Conservation (phyloP, 2,113 vertebrate species). For the Apistogramma diplotaenia region DNA sequence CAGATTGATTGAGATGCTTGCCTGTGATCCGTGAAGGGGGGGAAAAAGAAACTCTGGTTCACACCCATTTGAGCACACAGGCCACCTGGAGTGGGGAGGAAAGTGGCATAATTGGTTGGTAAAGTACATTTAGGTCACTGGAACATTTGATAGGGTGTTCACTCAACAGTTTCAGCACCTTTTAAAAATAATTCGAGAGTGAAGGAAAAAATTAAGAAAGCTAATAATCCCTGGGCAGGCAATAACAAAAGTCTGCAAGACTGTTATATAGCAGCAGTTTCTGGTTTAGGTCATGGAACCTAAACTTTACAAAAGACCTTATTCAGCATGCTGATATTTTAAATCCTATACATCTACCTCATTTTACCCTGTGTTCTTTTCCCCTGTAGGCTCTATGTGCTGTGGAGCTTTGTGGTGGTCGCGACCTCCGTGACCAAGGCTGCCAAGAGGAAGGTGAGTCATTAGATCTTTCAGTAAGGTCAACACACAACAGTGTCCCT, state of each 20-base stretch:
- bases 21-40: slow-evolving; percentile 28
- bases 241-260: slow-evolving; percentile 33
- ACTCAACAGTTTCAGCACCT: background rate
- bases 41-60: slow-evolving; percentile 34
- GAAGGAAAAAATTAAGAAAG: background rate
- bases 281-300: slow-evolving; percentile 44
- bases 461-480: slow-evolving; percentile 37
- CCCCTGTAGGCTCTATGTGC: slow-evolving; percentile 63
- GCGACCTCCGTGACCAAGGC: slow-evolving; percentile 62
- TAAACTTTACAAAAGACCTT: slow-evolving; percentile 22
- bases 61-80: background rate
- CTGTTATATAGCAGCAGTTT: background rate
- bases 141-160: slow-evolving; percentile 49
- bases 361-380: slow-evolving; percentile 13
- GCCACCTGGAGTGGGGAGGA: slow-evolving; percentile 33
- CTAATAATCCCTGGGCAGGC: background rate
- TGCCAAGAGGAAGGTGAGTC: slow-evolving; percentile 72
- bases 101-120: slow-evolving; percentile 28
- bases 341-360: background rate
- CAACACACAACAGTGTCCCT: slow-evolving; percentile 1
- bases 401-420: slow-evolving; percentile 69
- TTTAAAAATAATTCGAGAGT: slow-evolving; percentile 7
- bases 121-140: slow-evolving; percentile 48
- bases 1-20: slow-evolving; percentile 50
- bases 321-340: slow-evolving; percentile 33